phyloP scores from a whole-genome alignment of 1,140 invertebrate species.

The Scylla paramamosain region DNA sequence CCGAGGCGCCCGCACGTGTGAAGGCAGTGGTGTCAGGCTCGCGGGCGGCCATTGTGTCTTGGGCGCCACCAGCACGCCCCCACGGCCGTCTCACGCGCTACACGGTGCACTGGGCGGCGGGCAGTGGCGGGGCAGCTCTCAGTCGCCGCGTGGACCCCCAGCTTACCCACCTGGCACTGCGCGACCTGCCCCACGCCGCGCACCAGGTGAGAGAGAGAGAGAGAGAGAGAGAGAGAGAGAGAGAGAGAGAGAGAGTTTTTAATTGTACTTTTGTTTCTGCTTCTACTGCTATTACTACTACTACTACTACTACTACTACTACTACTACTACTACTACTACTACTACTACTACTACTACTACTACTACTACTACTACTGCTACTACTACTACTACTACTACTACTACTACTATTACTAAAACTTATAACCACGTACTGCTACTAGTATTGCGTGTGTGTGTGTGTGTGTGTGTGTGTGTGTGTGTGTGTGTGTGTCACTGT shows the following conservation, averaged over 20 bases:
- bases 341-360: no score
- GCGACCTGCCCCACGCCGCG: constrained; percentile 40
- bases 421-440: no score
- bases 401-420: no score
- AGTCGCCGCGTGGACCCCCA: constrained; percentile 58
- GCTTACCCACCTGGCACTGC: constrained; percentile 47
- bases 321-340: no score
- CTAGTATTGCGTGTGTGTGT: no score
- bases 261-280: no score
- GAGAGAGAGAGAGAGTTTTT: no score
- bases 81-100: constrained; percentile 96
- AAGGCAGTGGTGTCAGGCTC: constrained; percentile 95
- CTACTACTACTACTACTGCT: not conserved
- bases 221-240: not conserved
- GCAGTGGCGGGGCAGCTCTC: constrained; percentile 51
- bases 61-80: constrained; percentile 93
- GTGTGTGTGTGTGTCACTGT: not conserved
- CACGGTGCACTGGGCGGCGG: constrained; percentile 93
- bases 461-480: not conserved
- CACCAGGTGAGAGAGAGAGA: constrained; percentile 16
- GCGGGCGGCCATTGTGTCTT: constrained; percentile 94
- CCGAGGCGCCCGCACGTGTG: constrained; percentile 93
- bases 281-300: no score
- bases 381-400: no score
- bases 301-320: no score